A percentile compares a stretch with the other conserved stretches of the same genome.
Conservation (phyloP, 2,888 invertebrate species). For the Athrips mouffetella region DNA sequence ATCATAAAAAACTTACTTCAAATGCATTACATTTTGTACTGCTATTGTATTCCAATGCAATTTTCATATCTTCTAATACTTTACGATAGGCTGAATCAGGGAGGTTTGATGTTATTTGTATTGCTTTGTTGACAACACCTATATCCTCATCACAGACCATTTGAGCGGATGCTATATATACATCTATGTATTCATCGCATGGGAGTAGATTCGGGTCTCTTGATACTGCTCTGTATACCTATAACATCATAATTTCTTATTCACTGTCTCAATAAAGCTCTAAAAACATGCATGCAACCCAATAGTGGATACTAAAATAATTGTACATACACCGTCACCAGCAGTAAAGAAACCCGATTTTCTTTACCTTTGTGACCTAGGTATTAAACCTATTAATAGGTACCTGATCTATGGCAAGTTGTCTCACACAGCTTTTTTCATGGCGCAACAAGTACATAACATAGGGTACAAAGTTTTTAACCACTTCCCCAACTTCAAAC, state of each 20-base stretch:
- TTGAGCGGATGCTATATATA: slow-evolving; percentile 77
- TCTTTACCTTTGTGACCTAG: too few species aligned
- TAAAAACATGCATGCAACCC: too few species aligned
- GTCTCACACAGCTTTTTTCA: slow-evolving; percentile 79
- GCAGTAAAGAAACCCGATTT: too few species aligned
- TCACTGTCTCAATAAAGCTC: slow-evolving; percentile 19
- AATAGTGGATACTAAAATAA: too few species aligned
- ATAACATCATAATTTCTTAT: slow-evolving; percentile 26
- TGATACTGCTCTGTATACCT: slow-evolving; percentile 58
- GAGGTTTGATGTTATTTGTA: slow-evolving; percentile 72
- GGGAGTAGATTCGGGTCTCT: slow-evolving; percentile 46
- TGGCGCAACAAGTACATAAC: slow-evolving; percentile 81
- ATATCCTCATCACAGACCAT: slow-evolving; percentile 79
- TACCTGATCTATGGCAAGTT: slow-evolving; percentile 82
- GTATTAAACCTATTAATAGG: too few species aligned
- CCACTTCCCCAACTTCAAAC: slow-evolving; percentile 78
- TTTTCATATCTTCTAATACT: slow-evolving; percentile 76
- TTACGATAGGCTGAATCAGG: slow-evolving; percentile 74
- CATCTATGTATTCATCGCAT: slow-evolving; percentile 64
- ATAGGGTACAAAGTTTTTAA: slow-evolving; percentile 77
- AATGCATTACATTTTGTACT: slow-evolving; percentile 82
- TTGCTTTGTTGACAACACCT: slow-evolving; percentile 79
- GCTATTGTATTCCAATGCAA: slow-evolving; percentile 76
- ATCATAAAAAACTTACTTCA: slow-evolving; percentile 75
- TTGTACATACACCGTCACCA: too few species aligned